Conservation (phyloP, 1,140 invertebrate genomes). For the Callitettix versicolor region DNA sequence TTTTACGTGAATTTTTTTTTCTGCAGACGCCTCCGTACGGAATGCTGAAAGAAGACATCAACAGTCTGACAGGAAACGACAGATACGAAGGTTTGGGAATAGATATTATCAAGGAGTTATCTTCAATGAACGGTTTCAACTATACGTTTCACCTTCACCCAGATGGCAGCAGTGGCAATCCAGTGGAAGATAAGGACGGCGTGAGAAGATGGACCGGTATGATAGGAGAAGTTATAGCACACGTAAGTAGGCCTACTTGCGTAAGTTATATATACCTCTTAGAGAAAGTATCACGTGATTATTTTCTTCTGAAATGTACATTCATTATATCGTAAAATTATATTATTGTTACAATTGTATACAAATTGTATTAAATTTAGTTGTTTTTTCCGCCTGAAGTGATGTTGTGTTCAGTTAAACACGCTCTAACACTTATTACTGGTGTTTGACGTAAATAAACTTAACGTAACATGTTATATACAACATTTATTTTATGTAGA, state of each 20-base stretch:
- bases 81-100: constrained; percentile 72
- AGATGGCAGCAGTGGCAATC: constrained; percentile 63
- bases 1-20: too few species aligned
- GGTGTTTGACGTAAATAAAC: too few species aligned
- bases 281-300: too few species aligned
- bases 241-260: constrained; percentile 46
- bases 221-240: constrained; percentile 66
- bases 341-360: too few species aligned
- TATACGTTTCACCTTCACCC: constrained; percentile 69
- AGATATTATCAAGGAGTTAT: constrained; percentile 66
- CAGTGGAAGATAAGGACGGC: constrained; percentile 25
- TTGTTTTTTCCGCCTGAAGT: too few species aligned
- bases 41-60: constrained; percentile 68
- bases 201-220: constrained; percentile 77
- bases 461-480: too few species aligned
- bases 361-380: too few species aligned
- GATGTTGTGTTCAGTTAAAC: too few species aligned
- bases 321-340: background rate
- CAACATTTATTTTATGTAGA: too few species aligned
- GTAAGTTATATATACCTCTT: too few species aligned
- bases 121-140: constrained; percentile 71
- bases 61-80: constrained; percentile 63
- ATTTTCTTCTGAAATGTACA: constrained; percentile 1
- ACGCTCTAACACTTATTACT: too few species aligned
- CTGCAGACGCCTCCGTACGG: constrained; percentile 69